Evolutionary conservation across 1,140 invertebrate species (phyloP).

Genomic region (Cotesia glomerata): DNA sequence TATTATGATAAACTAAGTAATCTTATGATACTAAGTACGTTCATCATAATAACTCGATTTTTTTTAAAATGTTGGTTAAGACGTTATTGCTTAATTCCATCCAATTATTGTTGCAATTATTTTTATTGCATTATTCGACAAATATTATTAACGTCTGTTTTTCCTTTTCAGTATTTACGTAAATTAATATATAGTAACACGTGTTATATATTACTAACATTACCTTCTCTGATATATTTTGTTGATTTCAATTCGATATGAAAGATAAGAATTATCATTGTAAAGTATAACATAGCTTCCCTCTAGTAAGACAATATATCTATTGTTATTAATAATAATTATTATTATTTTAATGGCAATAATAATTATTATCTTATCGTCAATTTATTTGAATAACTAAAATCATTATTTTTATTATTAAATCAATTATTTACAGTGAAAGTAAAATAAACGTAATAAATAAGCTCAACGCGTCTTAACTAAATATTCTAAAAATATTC

Average conservation of each 20-base stretch:
- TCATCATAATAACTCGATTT: too few relatives aligned
- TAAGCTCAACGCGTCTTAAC: conserved; percentile 54
- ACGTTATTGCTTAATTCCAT: too few relatives aligned
- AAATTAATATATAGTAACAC: not conserved
- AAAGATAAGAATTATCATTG: conserved; percentile 8
- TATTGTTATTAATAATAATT: conserved; percentile 11
- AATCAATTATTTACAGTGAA: conserved; percentile 51
- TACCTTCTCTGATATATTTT: not conserved
- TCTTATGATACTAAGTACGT: too few relatives aligned
- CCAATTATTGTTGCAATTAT: not conserved
- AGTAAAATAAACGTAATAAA: conserved; percentile 56
- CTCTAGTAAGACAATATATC: not conserved
- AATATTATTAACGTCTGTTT: not conserved
- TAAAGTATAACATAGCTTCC: conserved; percentile 8
- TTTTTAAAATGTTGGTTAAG: too few relatives aligned
- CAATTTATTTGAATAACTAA: conserved; percentile 30
- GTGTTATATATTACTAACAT: not conserved
- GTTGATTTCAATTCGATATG: not conserved
- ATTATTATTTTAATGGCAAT: not conserved
- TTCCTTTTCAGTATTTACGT: not conserved
- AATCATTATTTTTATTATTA: conserved; percentile 34
- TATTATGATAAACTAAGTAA: too few relatives aligned
- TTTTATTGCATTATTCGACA: not conserved
- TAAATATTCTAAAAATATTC: conserved; percentile 42
- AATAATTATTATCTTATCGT: conserved; percentile 30